Conservation (phyloP, 1,140 invertebrate genomes). For the Hylaeus anthracinus region DNA sequence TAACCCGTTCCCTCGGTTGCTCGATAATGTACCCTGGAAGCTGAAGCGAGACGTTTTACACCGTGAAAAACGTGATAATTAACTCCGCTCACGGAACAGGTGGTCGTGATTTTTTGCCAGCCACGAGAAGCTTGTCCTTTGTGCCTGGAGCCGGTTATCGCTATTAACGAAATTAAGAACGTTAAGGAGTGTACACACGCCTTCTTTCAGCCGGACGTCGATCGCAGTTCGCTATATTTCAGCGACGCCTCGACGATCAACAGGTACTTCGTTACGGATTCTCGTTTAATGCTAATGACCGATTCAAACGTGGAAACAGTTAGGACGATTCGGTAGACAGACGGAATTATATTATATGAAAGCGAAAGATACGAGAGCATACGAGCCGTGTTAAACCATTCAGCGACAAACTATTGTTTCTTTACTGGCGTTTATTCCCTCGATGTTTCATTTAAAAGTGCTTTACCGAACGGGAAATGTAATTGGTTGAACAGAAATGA, state of each 20-base stretch:
- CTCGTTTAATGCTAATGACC: constrained; percentile 3
- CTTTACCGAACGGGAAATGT: no score
- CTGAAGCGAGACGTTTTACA: background rate
- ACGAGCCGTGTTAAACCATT: background rate
- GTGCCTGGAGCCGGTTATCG: background rate
- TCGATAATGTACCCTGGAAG: background rate
- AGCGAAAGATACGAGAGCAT: background rate
- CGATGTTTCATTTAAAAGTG: no score
- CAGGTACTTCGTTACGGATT: constrained; percentile 20
- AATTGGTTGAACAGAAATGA: no score
- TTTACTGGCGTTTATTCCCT: no score
- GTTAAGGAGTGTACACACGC: background rate
- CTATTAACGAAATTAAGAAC: constrained; percentile 39
- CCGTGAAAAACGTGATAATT: constrained; percentile 40
- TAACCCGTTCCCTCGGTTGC: background rate
- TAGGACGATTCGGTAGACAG: background rate
- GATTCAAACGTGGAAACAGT: background rate
- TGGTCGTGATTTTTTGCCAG: constrained; percentile 28
- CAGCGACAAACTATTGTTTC: no score
- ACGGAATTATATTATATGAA: background rate
- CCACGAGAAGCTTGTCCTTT: background rate
- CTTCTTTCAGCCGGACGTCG: background rate
- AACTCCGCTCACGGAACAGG: constrained; percentile 22
- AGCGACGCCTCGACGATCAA: constrained; percentile 6
- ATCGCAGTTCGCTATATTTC: no score